Conservation (phyloP, 2,797 vertebrate species). For the Anableps anableps region DNA sequence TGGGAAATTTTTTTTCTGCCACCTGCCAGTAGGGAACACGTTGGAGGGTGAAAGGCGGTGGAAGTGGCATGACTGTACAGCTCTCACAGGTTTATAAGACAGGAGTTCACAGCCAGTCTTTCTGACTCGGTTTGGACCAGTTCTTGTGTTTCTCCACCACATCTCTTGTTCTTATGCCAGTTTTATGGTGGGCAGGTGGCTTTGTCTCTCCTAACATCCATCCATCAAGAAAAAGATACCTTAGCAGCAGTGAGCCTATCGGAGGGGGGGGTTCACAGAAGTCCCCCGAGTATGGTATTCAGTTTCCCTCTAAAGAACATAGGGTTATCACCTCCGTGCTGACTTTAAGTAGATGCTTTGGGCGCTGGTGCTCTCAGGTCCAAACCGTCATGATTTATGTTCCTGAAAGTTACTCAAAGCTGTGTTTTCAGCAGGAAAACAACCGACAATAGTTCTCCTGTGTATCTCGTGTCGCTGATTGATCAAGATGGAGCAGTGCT, state of each 20-base stretch:
- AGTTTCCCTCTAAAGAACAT: constrained; percentile 70
- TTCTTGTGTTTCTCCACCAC: constrained; percentile 25
- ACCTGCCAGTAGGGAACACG: constrained; percentile 65
- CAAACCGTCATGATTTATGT: constrained; percentile 61
- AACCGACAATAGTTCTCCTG: constrained; percentile 47
- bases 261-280: constrained; percentile 62
- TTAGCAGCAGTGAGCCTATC: constrained; percentile 64
- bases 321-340: constrained; percentile 70
- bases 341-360: constrained; percentile 73
- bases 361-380: constrained; percentile 47
- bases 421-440: constrained; percentile 55
- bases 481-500: constrained; percentile 58
- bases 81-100: constrained; percentile 42
- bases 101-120: constrained; percentile 20
- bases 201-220: constrained; percentile 61
- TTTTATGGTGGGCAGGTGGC: constrained; percentile 59
- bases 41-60: constrained; percentile 56
- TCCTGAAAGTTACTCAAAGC: constrained; percentile 45
- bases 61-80: constrained; percentile 52
- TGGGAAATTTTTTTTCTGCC: constrained; percentile 52
- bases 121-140: constrained; percentile 25
- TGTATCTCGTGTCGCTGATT: constrained; percentile 66
- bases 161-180: constrained; percentile 31
- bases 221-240: constrained; percentile 74
- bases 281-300: constrained; percentile 46